Percentiles rank a stretch among this genome's conserved stretches.
These are phyloP conservation scores for Hydraecia micacea DNA, from an alignment of 2,888 invertebrate genomes.

Conservation along the genomic window DNA sequence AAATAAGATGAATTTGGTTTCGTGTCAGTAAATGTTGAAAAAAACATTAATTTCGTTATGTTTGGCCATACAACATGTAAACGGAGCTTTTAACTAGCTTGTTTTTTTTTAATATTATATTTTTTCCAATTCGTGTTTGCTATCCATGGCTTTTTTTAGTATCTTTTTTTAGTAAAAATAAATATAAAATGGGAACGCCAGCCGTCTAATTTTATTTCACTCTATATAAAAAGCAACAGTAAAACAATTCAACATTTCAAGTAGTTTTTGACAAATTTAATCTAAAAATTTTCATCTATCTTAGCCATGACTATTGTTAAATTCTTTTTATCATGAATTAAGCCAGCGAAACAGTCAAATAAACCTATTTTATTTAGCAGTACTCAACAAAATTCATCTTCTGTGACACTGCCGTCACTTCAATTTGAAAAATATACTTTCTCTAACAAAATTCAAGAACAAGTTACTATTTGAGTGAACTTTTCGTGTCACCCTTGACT, in stretches of 20 bases:
- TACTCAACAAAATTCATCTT: conserved; percentile 14
- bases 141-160: background rate
- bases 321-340: background rate
- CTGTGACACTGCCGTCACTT: conserved; percentile 16
- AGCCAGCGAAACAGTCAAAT: background rate
- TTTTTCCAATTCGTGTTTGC: background rate
- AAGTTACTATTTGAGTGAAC: conserved; percentile 56
- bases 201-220: background rate
- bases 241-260: background rate
- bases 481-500: conserved; percentile 61
- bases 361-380: conserved; percentile 7
- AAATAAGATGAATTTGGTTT: conserved; percentile 54
- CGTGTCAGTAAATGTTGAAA: conserved; percentile 33
- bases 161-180: background rate
- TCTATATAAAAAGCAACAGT: background rate
- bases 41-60: conserved; percentile 25
- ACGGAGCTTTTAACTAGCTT: background rate
- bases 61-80: background rate
- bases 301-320: background rate
- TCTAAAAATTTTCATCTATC: background rate
- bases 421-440: conserved; percentile 34
- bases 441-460: conserved; percentile 46
- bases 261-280: background rate
- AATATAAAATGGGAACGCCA: background rate
- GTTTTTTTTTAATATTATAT: background rate